Evolutionary conservation across 2,888 invertebrate species (phyloP), one percentile per base, ranked within the genome.

Genomic region (Cephonodes hylas): DNA sequence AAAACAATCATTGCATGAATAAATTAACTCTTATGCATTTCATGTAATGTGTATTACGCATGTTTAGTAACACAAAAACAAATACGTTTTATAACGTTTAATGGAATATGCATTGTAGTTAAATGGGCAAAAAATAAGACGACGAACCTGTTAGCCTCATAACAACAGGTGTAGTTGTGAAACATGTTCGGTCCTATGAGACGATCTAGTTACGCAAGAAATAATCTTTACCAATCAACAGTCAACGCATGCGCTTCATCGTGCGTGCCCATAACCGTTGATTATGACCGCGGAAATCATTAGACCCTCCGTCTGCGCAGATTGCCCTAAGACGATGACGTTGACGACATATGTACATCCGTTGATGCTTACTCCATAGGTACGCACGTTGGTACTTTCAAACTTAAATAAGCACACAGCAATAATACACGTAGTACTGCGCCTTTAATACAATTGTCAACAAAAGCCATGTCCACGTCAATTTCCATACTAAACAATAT

Each of bases 191-290:
- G 79, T 83, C 79, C 76, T 80, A 74, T 77, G 72, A 83, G 83
- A 81, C 83, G 78, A 70, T 80, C 80, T 79, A 80, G 85, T 91
- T 90, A 85, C 83, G 88, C 83, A 89, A 90, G 72, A 73, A 67
- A 79, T 87, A 84, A 90, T 89, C 86, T 88, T 83, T 74, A 79
- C 77, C 79, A 77, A 82, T 80, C 85, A 83, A 81, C 79, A 83
- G 83, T 81, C 83, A 80, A 84, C 83, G 84, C 81, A 77, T 81
- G 81, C 76, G 71, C 74, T 71, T 67, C 74, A 60, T 53, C 53
- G 44, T 72, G 77, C 84, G 80, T 85, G 84, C 77, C 82, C 75
- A 81, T 90, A 90, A 89, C 89, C 84, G 86, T 84, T 79, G 76
- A 82, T 80, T 84, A 80, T 85, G 83, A 84, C 83, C 83, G 79